Evolutionary conservation across 2,113 vertebrate genomes (phyloP).

Genomic region (Vulpes lagopus): DNA sequence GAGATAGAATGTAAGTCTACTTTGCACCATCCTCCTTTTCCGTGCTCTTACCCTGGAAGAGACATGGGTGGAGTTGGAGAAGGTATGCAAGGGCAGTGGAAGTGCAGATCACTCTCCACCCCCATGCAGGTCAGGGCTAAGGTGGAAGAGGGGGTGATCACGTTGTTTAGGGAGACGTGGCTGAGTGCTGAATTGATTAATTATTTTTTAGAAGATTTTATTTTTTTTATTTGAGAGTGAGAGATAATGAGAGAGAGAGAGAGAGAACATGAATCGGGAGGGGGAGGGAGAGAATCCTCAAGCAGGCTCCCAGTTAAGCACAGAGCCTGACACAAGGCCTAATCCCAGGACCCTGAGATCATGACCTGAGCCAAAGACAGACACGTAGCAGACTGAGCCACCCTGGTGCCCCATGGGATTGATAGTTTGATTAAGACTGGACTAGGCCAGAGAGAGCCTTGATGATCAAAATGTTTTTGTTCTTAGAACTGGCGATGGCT

Average conservation of each 20-base stretch:
- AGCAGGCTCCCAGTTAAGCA: background rate
- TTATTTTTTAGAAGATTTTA: background rate
- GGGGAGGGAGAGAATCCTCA: background rate
- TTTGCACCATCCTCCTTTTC: background rate
- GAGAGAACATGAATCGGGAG: background rate
- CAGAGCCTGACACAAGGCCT: background rate
- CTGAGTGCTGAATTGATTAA: background rate
- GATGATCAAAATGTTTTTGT: background rate
- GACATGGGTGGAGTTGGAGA: background rate
- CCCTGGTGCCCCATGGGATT: background rate
- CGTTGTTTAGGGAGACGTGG: background rate
- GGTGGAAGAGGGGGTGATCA: background rate
- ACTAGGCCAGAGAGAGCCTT: background rate
- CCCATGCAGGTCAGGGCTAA: background rate
- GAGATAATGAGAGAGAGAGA: background rate
- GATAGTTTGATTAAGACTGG: background rate
- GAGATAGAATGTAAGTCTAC: rapidly evolving
- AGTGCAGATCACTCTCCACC: background rate
- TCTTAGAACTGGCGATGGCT: background rate
- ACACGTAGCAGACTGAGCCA: background rate
- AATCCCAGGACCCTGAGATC: background rate
- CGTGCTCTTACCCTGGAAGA: background rate
- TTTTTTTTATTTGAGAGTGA: background rate
- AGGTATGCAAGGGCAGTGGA: background rate
- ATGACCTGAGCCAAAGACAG: background rate